Percentiles rank a stretch among this genome's conserved stretches.
phyloP scores from a whole-genome alignment of 1,140 invertebrate species.

The Euura saliciscinereae region DNA sequence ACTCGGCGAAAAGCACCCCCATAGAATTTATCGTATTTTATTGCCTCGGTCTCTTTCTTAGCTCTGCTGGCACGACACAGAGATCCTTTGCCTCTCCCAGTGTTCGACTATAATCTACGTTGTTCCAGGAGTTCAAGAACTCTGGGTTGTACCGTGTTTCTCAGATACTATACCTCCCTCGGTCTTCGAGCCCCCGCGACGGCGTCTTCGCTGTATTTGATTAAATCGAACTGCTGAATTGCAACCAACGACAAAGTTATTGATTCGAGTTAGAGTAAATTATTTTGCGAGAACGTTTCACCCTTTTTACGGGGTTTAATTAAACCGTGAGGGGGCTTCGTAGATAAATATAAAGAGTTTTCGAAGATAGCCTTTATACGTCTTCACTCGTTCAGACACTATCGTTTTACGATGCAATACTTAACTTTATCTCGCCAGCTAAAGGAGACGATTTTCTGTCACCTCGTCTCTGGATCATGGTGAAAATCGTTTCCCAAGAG shows the following conservation, averaged over 20 bases:
- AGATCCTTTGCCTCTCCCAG: no score
- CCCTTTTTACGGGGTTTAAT: background rate
- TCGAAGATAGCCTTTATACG: background rate
- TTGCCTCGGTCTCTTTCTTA: background rate
- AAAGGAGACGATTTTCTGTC: background rate
- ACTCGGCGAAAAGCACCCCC: background rate
- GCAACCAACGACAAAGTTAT: no score
- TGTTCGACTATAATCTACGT: no score
- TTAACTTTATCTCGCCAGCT: background rate
- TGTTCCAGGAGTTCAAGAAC: no score
- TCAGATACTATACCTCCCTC: no score
- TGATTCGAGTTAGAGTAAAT: no score
- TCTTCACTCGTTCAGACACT: background rate
- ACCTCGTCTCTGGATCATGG: background rate
- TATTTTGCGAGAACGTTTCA: no score
- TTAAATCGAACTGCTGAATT: no score
- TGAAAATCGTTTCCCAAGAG: background rate
- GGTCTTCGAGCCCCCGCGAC: no score
- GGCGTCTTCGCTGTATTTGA: no score
- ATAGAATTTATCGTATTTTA: conserved; percentile 6
- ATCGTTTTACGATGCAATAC: background rate
- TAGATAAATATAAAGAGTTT: background rate
- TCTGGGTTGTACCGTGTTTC: no score
- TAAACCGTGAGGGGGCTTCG: background rate
- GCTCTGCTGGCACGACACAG: no score